Evolutionary conservation across 2,113 vertebrate genomes (phyloP).

Genomic region (Percopsis transmontana): DNA sequence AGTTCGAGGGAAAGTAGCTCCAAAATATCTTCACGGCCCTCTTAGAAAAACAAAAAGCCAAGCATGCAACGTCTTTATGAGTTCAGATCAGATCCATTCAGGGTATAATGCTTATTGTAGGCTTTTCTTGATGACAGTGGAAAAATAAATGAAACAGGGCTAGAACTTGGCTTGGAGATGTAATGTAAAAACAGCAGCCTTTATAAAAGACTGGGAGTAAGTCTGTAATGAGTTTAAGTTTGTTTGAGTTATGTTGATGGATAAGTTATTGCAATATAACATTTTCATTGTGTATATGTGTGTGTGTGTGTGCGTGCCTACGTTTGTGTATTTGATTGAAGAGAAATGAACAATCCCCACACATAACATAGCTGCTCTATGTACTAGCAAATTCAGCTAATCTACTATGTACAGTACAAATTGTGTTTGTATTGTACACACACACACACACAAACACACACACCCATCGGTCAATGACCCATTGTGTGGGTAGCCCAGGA

Average conservation of each 20-base stretch:
- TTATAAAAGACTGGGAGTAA: slow-evolving; percentile 38
- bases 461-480: slow-evolving; percentile 46
- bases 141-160: slow-evolving; percentile 61
- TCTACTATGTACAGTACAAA: slow-evolving; percentile 47
- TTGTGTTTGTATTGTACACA: slow-evolving; percentile 14
- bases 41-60: slow-evolving; percentile 56
- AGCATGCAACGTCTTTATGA: slow-evolving; percentile 44
- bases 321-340: slow-evolving; percentile 4
- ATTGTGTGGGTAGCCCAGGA: slow-evolving; percentile 61
- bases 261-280: too few relatives aligned
- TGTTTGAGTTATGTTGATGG: too few relatives aligned
- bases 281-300: slow-evolving; percentile 3
- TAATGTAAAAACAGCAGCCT: slow-evolving; percentile 41
- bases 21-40: slow-evolving; percentile 55
- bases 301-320: slow-evolving; percentile 11
- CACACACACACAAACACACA: slow-evolving; percentile 27
- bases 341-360: slow-evolving; percentile 13
- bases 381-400: slow-evolving; percentile 42
- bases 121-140: slow-evolving; percentile 61
- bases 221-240: slow-evolving; percentile 21
- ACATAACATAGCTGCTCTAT: slow-evolving; percentile 16
- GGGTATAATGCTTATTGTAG: slow-evolving; percentile 56
- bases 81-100: slow-evolving; percentile 59
- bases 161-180: slow-evolving; percentile 24
- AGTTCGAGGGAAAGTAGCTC: slow-evolving; percentile 42